phyloP scores from a whole-genome alignment of 2,113 vertebrate genomes.

The Trematomus loennbergii region DNA sequence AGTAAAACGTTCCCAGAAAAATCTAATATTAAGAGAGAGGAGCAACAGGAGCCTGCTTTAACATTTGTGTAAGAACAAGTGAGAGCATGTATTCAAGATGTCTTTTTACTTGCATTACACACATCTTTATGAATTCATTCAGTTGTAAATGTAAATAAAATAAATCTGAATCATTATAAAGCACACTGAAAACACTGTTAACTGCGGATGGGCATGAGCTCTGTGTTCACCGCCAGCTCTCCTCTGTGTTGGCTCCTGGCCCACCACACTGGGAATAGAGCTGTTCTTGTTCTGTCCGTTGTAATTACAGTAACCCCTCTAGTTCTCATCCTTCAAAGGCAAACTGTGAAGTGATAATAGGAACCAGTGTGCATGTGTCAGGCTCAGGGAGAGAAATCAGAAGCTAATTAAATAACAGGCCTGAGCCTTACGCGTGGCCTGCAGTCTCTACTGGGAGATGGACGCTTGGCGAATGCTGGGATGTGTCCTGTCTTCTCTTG shows the following conservation, averaged over 20 bases:
- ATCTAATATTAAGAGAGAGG: conserved; percentile 21
- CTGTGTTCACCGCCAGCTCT: conserved; percentile 17
- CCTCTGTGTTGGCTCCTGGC: conserved; percentile 44
- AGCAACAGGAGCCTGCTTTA: background rate
- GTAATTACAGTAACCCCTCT: conserved; percentile 50
- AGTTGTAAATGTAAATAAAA: background rate
- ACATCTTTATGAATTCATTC: background rate
- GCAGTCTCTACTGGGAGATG: conserved; percentile 19
- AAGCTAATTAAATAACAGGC: conserved; percentile 70
- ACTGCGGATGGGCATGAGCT: conserved; percentile 26
- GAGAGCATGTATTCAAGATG: background rate
- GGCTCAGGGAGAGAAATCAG: conserved; percentile 55
- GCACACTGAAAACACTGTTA: background rate
- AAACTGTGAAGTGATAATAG: conserved; percentile 55
- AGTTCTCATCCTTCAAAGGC: conserved; percentile 45
- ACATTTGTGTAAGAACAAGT: conserved; percentile 7
- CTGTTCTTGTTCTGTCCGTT: conserved; percentile 59
- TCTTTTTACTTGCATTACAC: background rate
- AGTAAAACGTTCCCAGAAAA: background rate
- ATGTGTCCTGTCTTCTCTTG: conserved; percentile 18
- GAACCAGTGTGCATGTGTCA: conserved; percentile 49
- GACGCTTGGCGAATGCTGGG: conserved; percentile 32
- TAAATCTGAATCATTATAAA: background rate
- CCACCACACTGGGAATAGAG: conserved; percentile 51
- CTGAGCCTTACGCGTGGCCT: conserved; percentile 35